Evolutionary conservation across 92 coral and sea anemone species (phyloP), one percentile per base, ranked within the genome.

Genomic region (Zoanthus gigantus): DNA sequence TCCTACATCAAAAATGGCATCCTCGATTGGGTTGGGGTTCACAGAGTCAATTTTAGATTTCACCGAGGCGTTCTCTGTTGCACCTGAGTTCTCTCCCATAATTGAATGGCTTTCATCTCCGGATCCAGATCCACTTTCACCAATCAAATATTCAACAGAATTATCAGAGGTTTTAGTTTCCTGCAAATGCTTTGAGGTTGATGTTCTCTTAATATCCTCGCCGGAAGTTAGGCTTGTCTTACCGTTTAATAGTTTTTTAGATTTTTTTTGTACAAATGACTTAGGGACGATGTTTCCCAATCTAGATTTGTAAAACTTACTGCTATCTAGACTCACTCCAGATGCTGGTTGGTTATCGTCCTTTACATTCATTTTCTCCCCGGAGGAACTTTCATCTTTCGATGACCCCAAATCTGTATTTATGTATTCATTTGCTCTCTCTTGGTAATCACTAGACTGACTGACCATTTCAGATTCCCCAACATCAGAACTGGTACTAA

Each of bases 1-100:
- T 5, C 94, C 97, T 8, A 79, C 91, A 37, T 94, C 93, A 69
- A 87, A 92, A 46, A 94, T 89, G 61, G 96, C 95, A 71, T 95
- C 98, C 85, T 95, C 94, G 44, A 92, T 94, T 67, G 89, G 85
- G 74, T 50, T 65, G 48, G 71, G 42, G 29, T 68, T 74, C 10
- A 46, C 78, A 8, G 79, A 66, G 54, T 52, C 56, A 5, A 68
- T 67, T 50, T 90, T 85, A 12, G 76, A 67, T 80, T 80, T 88
- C 1, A 57, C 53, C 18, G 84, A 87, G 11, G 76, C 50, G 57
- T 68, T 50, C 37, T 74, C 88, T 57, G 74, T 37, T 72, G 60
- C 88, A 7, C 76, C 91, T 34, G 88, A 88, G 48, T 50, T 66
- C 8, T 83, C 76, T 0, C 17, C 76, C 3, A 53, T 71, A 66